Base-by-base conservation (phyloP, 2,797 vertebrate species). In the Trematocara caparti region DNA sequence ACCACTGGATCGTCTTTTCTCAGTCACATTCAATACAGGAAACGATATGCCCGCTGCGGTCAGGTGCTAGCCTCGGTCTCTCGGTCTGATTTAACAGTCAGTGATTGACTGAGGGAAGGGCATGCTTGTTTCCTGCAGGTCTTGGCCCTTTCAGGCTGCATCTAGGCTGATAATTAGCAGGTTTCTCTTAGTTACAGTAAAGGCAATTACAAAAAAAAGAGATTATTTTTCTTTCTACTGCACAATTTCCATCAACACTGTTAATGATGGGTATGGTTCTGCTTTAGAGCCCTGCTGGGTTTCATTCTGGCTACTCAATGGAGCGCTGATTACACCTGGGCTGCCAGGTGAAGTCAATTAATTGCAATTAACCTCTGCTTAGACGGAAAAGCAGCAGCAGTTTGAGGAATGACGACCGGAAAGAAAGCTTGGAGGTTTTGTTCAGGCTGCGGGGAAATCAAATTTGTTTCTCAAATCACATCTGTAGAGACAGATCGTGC, bases 81-180 rank as follows among this genome's bases (percentile, higher is more conserved):
- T 75, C 40, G 6, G 73, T 87, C 86, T 89, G 85, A 76, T 90
- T 90, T 89, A 91, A 87, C 81, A 82, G 84, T 89, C 89, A 73
- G n/a, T 78, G 83, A 78, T 64, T 51, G 86, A 86, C 82, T 45
- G 80, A 89, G 78, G 66, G 78, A 11, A 81, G 84, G 87, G 78
- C 81, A 78, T 76, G 73, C 78, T 87, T 53, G 71, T 87, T 89
- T 92, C 91, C 88, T 90, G 75, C 62, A 8, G 72, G 82, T 73
- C 83, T 76, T 73, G 86, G 80, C 83, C 84, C 71, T 34, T 3
- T 55, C 30, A 55, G 53, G 24, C 51, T 88, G 64, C 74, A 38
- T 83, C 50, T 14, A 21, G 13, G 66, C 55, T 79, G 82, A 86
- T 80, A 76, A 82, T 87, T 73, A 83, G 49, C 66, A 36, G 47